Base-by-base conservation (phyloP, 37 sponge, comb jelly and placozoan species). In the Amphimedon queenslandica region DNA sequence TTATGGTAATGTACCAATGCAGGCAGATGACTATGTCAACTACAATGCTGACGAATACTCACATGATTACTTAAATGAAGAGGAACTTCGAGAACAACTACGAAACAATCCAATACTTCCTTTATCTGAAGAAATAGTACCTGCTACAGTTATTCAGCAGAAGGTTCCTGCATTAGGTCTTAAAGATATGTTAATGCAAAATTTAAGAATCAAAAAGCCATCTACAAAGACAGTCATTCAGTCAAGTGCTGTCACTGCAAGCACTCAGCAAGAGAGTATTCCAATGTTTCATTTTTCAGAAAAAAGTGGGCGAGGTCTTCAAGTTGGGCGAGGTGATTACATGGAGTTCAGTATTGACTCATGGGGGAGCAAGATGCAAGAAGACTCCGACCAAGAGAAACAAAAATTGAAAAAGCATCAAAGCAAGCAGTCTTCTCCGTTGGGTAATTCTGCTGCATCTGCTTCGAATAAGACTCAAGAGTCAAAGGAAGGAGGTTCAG, bases 61-160 rank as follows among this genome's bases (percentile, higher is more conserved):
- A 37, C 84, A 84, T 31, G 71, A 65, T 18, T 84, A 84, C 72
- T 32, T 66, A 53, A 84, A 84, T 57, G 67, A 77, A 1, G 66
- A 84, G 0, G 78, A 77, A 8, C 67, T 84, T 1, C 31, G 71
- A n/a, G 40, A 69, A 51, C 63, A 71, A 65, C 64, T 76, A 39
- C 21, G 27, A 25, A 25, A 60, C 5, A 11, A 25, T 60, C 28
- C 61, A n/a, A 11, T 25, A 6, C 51, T 13, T 47, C 13, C 51
- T 47, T 8, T 13, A 47, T 25, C 27, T 6, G 27, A 11, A n/a
- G 61, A 60, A 11, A 60, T 25, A 6, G 28, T 6, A 25, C 61
- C 27, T n/a, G 27, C 61, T 5, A 11, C 21, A 25, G 27, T n/a
- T 11, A 6, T 25, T 5, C 23, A 60, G n/a, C 43, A 70, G 24